These are phyloP conservation scores for Spilarctia lutea DNA, from an alignment of 2,888 invertebrate species.

Conservation along the genomic window DNA sequence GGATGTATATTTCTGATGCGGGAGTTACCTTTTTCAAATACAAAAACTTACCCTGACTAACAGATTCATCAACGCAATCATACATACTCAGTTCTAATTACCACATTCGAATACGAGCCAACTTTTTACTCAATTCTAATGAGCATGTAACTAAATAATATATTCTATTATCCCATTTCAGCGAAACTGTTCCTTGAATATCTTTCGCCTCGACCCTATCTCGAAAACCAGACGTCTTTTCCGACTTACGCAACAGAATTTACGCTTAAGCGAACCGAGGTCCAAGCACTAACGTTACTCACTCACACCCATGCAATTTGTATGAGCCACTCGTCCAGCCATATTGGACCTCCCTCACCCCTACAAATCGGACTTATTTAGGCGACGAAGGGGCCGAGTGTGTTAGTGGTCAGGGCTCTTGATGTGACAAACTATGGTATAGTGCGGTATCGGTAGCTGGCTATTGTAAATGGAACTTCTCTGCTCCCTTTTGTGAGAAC, in stretches of 20 bases:
- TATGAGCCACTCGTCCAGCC: constrained; percentile 68
- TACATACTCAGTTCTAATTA: neutral
- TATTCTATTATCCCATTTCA: constrained; percentile 63
- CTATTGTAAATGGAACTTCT: constrained; percentile 63
- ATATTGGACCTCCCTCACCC: constrained; percentile 58
- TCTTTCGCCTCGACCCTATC: constrained; percentile 71
- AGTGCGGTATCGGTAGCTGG: constrained; percentile 78
- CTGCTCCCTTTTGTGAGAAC: constrained; percentile 45
- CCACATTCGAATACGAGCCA: neutral
- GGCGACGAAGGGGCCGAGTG: constrained; percentile 68
- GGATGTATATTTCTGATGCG: too few relatives aligned
- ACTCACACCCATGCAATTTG: constrained; percentile 83
- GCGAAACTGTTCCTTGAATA: constrained; percentile 69
- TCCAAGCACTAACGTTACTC: constrained; percentile 81
- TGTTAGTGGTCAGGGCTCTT: constrained; percentile 79
- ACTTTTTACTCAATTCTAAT: constrained; percentile 37
- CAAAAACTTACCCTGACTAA: too few relatives aligned
- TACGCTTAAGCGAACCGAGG: constrained; percentile 83
- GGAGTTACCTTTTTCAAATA: too few relatives aligned
- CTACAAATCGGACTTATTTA: constrained; percentile 53
- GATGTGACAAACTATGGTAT: constrained; percentile 81
- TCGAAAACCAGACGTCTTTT: constrained; percentile 81
- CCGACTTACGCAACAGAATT: constrained; percentile 85
- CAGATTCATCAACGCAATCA: too few relatives aligned
- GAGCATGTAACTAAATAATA: constrained; percentile 46